Evolutionary conservation across 1,140 invertebrate species (phyloP).

Genomic region (Homalodisca vitripennis): DNA sequence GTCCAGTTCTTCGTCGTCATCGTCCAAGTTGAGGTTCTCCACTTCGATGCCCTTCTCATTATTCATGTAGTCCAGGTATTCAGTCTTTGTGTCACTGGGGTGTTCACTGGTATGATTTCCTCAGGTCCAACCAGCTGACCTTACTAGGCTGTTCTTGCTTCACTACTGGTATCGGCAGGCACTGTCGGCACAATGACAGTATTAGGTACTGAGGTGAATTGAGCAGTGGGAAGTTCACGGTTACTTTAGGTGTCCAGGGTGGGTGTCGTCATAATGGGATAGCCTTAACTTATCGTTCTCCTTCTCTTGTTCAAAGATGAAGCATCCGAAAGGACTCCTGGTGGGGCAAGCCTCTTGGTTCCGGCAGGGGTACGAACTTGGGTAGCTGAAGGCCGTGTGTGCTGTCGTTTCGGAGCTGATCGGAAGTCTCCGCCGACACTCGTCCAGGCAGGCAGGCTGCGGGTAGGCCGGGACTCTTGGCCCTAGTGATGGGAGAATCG

Average conservation of each 20-base stretch:
- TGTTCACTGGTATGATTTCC: conserved; percentile 14
- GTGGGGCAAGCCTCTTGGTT: background rate
- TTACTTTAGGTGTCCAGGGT: background rate
- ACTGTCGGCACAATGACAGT: background rate
- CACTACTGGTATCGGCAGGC: background rate
- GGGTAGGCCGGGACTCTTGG: too few species aligned
- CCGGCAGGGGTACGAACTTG: background rate
- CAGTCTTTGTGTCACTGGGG: conserved; percentile 21
- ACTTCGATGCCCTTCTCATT: conserved; percentile 51
- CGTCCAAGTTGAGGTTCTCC: conserved; percentile 38
- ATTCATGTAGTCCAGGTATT: conserved; percentile 39
- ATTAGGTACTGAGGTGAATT: conserved; percentile 19
- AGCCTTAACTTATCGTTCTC: background rate
- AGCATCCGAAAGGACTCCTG: conserved; percentile 1
- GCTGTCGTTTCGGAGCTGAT: conserved; percentile 21
- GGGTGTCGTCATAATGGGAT: background rate
- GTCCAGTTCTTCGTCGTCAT: conserved; percentile 38
- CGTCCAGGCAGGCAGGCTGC: too few species aligned
- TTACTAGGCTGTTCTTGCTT: background rate
- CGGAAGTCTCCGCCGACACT: conserved; percentile 31
- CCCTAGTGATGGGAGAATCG: too few species aligned
- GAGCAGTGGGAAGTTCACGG: conserved; percentile 1
- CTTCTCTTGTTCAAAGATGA: conserved; percentile 26
- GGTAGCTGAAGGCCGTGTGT: conserved; percentile 14
- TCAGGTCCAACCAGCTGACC: background rate